Conservation (phyloP, 2,797 vertebrate species). For the Notoglanidium macrostoma region DNA sequence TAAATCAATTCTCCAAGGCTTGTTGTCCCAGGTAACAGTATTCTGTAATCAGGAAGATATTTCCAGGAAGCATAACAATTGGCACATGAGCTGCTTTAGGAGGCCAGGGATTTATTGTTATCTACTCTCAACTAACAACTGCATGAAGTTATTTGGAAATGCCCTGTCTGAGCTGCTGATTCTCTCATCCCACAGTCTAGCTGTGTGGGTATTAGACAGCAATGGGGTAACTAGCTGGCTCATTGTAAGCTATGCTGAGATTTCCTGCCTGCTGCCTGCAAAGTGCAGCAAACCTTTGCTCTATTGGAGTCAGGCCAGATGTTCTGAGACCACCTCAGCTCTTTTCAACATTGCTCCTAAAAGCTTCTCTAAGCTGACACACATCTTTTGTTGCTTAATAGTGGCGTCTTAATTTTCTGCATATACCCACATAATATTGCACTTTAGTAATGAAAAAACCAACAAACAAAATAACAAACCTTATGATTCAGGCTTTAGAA, state of each 20-base stretch:
- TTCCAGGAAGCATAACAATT: not conserved
- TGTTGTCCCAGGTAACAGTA: not conserved
- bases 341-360: not conserved
- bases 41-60: not conserved
- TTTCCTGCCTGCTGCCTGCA: not conserved
- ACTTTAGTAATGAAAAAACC: not conserved
- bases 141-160: not conserved
- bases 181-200: not conserved
- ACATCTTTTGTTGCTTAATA: not conserved
- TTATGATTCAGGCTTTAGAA: not conserved
- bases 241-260: not conserved
- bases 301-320: not conserved
- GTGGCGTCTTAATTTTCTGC: not conserved
- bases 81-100: not conserved
- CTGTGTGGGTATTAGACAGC: not conserved
- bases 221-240: not conserved
- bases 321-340: slow-evolving; percentile 1
- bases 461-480: not conserved
- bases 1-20: not conserved
- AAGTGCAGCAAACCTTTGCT: not conserved
- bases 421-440: not conserved
- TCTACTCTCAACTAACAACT: not conserved
- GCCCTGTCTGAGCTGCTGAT: not conserved
- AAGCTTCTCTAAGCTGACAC: no score
- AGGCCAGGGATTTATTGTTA: not conserved